Base-by-base conservation (phyloP, 2,888 invertebrate genomes). In the Drosophila mulleri region DNA sequence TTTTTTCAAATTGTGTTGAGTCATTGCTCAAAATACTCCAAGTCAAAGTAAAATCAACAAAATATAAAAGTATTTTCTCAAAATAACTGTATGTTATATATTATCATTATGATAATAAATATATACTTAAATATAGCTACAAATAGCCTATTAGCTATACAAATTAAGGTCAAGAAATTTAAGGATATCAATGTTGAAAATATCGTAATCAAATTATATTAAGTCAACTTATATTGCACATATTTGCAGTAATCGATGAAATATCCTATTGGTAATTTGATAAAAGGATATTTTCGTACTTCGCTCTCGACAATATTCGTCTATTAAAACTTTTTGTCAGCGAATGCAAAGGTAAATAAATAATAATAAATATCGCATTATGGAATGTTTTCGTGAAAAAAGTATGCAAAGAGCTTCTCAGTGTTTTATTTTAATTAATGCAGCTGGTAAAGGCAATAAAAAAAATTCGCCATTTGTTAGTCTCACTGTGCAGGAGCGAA, bases 401-500 rank as follows among this genome's bases (percentile, higher is more conserved):
- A 26, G 6, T 6, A 32, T 29, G 16, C 37, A 39, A 20, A 35
- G 23, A 32, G 12, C 6, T 3, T 12, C n/a, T 18, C 9, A 26
- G n/a, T 8, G 2, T 54, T 8, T 44, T 61, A 18, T 57, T 41
- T 41, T 68, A 67, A 73, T 48, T 45, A 67, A 16, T 12, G 32
- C 18, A 20, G 2, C 26, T n/a, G 11, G 9, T 14, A 37, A 2
- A 2, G 20, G 18, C 26, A 26, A 3, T 0, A 2, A 9, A 11
- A 48, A 23, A 39, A 70, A 58, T 16, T 23, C 6, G 32, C 39
- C 18, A 35, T n/a, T 45, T 57, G 29, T 7, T 16, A 3, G 12
- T 50, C 44, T 56, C 56, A 29, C 9, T 41, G 41, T 37, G 37
- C 6, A 1, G 16, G 26, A 20, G 20, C 11, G 54, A 59, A 60